Evolutionary conservation across 1,140 invertebrate genomes (phyloP), one percentile per base, ranked within the genome.

Genomic region (Atta cephalotes): DNA sequence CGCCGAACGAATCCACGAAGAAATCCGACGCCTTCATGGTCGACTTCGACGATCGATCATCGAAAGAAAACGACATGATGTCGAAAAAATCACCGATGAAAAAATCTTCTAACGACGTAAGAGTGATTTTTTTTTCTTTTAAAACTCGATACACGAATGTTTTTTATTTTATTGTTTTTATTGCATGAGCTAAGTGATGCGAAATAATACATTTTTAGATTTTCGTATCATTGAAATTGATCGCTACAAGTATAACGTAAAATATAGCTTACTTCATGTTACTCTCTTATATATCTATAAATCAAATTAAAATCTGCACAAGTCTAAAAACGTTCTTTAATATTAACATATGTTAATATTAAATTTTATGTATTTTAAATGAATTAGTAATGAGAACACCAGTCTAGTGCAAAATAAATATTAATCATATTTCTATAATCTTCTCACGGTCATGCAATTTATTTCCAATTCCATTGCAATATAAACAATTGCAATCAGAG

Each of bases 41-140:
- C 68, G 92, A 92, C 51, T 84, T 89, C 35, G 87, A 92, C 39
- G 90, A 91, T 58, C 90, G 77, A 85, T n/a, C 85, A 25, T 56
- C 85, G 78, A 91, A 76, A 71, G 86, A 86, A 84, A 71, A 85
- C 63, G 87, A 90, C 16, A 62, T 56, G 10, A 70, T 81, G 35
- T 35, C 56, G 25, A 90, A 85, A 71, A 92, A 90, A 16, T 56
- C 89, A 10, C 14, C 77, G 18, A 49, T 49, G 2, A 86, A 78
- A 31, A 92, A 89, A 58, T 70, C 80, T 63, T 88, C 70, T 18
- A 68, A 28, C 62, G 89, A 92, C 16, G 92, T 92, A 58, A 84
- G 70, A 60, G 4, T 3, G 18, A 35, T 35, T 74, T 14, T 70
- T 25, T 28, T 28, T 49, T 25, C 21, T 70, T 62, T 49, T 56